Evolutionary conservation across 2,888 invertebrate genomes (phyloP), one percentile per base, ranked within the genome.

Genomic region (Gasteruption jaculator): DNA sequence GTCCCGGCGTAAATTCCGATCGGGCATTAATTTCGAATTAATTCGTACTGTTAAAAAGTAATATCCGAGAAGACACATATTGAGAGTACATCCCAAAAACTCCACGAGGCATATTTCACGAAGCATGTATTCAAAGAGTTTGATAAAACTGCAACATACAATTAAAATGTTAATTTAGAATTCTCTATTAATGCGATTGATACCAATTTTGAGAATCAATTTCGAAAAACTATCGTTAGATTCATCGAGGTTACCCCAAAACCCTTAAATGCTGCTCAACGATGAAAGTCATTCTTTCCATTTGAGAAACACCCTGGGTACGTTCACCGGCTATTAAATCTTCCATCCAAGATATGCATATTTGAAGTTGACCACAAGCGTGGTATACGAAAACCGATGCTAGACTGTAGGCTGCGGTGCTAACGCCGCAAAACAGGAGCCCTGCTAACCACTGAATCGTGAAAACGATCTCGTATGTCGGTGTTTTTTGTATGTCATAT

Each of bases 41-140:
- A 30, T 34, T 20, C 16, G 19, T 52, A 57, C 60, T 53, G 50
- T 53, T 38, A 61, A 55, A 21, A 58, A 54, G 43, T 57, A 58
- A 45, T 56, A 61, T 40, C 56, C 60, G 8, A 61, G 48, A 20
- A 59, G 54, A 36, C 61, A 61, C 26, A 60, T 58, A 33, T 58
- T 58, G 42, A 59, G 40, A 3, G 59, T 59, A 26, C 59, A 59
- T 5, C 59, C 59, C 8, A 61, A 26, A 15, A 59, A 53, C 48
- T 61, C 60, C 4, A 60, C 49, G n/a, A 61, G 48, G 27, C 58
- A 56, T 14, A 59, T 46, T 34, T 48, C 52, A 30, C 53, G 58
- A 16, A 60, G 35, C 30, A 54, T 45, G 6, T 41, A 24, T 33
- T 58, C 58, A 11, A 59, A 52, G 1, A 48, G 45, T 1, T 40